phyloP scores from a whole-genome alignment of 64 coral and sea anemone genomes.

The Trachythela sp. region DNA sequence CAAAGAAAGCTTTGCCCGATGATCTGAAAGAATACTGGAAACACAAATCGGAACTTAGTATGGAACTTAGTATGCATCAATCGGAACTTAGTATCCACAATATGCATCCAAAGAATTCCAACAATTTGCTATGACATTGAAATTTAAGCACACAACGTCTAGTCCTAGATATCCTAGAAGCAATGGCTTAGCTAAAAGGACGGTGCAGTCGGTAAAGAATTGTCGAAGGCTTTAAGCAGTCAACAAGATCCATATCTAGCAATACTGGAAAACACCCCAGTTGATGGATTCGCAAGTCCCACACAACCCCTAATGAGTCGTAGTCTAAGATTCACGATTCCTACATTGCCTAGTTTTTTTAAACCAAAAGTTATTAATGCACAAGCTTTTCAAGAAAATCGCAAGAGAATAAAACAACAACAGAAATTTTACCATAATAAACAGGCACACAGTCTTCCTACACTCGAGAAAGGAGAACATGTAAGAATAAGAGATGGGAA shows the following conservation, averaged over 20 bases:
- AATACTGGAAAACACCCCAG: background rate
- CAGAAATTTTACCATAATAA: no score
- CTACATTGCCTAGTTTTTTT: background rate
- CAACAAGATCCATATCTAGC: background rate
- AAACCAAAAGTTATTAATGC: no score
- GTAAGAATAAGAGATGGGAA: background rate
- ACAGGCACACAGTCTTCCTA: no score
- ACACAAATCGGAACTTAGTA: background rate
- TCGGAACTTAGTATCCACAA: background rate
- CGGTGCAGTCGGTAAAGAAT: background rate
- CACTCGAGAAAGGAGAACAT: no score
- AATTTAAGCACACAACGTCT: slow-evolving; percentile 14
- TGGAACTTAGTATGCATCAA: background rate
- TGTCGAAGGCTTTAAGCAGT: background rate
- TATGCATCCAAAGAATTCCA: background rate
- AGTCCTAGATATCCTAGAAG: slow-evolving; percentile 1
- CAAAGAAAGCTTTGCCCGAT: background rate
- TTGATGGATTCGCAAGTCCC: background rate
- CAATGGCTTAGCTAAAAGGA: background rate
- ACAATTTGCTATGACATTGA: background rate
- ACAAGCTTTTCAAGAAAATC: no score
- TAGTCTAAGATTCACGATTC: background rate
- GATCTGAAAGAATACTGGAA: background rate
- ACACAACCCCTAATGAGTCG: background rate
- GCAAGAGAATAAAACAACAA: no score